Percentiles rank a stretch among this genome's conserved stretches.
These are phyloP conservation scores for Chrysomela aeneicollis DNA, from an alignment of 2,888 invertebrate species.

Conservation along the genomic window DNA sequence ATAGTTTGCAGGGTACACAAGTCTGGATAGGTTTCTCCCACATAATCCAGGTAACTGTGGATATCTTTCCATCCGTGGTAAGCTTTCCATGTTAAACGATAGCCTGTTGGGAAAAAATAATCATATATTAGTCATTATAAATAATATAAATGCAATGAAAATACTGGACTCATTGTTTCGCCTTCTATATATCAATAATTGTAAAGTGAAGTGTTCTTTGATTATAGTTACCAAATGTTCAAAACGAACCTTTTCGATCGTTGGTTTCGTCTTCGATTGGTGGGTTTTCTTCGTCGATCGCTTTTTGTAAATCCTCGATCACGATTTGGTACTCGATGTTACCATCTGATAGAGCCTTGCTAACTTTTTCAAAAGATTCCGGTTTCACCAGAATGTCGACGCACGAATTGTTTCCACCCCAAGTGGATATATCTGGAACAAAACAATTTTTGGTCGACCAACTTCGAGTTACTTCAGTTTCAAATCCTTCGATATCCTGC, in stretches of 20 bases:
- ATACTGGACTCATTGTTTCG: too few species aligned
- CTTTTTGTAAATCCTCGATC: slow-evolving; percentile 79
- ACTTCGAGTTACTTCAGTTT: too few species aligned
- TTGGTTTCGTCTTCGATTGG: slow-evolving; percentile 75
- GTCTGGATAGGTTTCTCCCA: slow-evolving; percentile 76
- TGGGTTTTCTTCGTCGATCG: slow-evolving; percentile 83
- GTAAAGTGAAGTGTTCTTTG: too few species aligned
- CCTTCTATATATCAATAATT: too few species aligned
- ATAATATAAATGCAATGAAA: too few species aligned
- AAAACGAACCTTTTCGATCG: slow-evolving; percentile 47
- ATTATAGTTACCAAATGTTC: too few species aligned
- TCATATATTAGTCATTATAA: too few species aligned
- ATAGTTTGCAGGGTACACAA: slow-evolving; percentile 76
- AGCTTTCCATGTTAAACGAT: slow-evolving; percentile 78
- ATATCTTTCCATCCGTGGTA: slow-evolving; percentile 77
- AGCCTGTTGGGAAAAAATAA: slow-evolving; percentile 51
- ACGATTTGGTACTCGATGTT: slow-evolving; percentile 74
- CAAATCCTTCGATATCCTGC: too few species aligned
- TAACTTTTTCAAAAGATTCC: slow-evolving; percentile 70
- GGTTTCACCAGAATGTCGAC: slow-evolving; percentile 78
- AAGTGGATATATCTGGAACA: slow-evolving; percentile 68
- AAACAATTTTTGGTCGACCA: too few species aligned
- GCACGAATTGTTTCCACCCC: slow-evolving; percentile 70
- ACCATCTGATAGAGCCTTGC: slow-evolving; percentile 68
- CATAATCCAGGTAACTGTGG: slow-evolving; percentile 74